Evolutionary conservation across 2,113 vertebrate species (phyloP), one percentile per base, ranked within the genome.

Genomic region (Petromus typicus): DNA sequence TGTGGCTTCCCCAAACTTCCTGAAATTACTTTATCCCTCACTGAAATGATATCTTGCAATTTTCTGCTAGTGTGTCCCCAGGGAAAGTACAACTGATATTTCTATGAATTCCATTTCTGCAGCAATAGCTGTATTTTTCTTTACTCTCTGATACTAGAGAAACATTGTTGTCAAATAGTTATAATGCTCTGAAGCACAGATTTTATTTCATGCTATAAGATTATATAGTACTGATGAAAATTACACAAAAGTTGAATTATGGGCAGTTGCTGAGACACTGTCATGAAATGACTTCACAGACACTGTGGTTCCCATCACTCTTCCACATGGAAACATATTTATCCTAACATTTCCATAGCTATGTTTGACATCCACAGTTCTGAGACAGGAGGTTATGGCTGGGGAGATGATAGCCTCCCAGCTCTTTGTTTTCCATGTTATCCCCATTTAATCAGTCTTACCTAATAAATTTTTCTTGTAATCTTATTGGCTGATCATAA

Each of bases 1-100:
- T 93, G 45, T 95, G 64, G 20, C 32, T 96, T 95, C 75, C 57
- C 63, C 51, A 69, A 75, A 95, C 23, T 30, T 95, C 54, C 67
- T 90, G 86, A 82, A 96, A 95, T 95, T 95, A 92, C 48, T 95
- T 96, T 86, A 93, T 93, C 57, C 56, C 7, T 96, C 80, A 56
- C 67, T 80, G 82, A 96, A 97, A 95, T 89, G n/a, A 30, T 93
- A 95, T 45, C 78, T 95, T 95, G n/a, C 43, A 94, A 81, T 95
- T 97, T 95, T 95, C 57, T 80, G 34, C 34, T 82, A 56, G 56
- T 94, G 6, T 86, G 51, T 96, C 82, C 66, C 23, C 75, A 94
- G 86, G 79, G 87, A 95, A 86, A 63, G 12, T 4, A 2, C 13
- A 93, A 45, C 6, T 43, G 67, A 66, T 95, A 86, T 84, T 92